Evolutionary conservation across 2,797 vertebrate genomes (phyloP).

Genomic region (Xerus rutilus): DNA sequence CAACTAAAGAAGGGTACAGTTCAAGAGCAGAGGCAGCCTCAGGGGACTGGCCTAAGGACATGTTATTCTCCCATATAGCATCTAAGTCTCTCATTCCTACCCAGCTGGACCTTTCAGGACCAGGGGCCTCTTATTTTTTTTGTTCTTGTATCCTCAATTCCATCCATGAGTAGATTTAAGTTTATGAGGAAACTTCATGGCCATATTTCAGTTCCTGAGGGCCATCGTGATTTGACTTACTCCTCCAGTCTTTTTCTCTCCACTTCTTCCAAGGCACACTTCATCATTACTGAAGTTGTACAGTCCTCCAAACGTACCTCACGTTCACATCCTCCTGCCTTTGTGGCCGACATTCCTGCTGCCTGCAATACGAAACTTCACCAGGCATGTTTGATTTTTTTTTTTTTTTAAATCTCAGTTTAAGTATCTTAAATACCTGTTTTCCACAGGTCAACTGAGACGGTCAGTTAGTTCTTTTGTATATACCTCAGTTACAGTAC

Average conservation of each 20-base stretch:
- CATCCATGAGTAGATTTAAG: background rate
- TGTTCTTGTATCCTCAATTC: background rate
- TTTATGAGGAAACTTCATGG: too few relatives aligned
- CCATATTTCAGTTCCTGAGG: background rate
- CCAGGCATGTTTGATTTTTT: background rate
- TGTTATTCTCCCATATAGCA: background rate
- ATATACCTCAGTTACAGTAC: background rate
- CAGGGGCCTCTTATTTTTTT: background rate
- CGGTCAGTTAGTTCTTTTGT: background rate
- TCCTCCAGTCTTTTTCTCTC: background rate
- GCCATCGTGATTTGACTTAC: background rate
- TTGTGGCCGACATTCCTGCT: too few relatives aligned
- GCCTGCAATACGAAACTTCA: background rate
- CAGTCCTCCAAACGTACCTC: background rate
- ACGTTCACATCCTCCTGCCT: background rate
- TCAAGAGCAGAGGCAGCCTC: background rate
- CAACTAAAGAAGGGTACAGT: background rate
- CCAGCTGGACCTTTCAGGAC: background rate
- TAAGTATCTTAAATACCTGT: background rate
- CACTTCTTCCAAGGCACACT: background rate
- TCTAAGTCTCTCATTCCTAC: background rate
- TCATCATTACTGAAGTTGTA: background rate
- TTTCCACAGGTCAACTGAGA: background rate
- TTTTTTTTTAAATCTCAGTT: slow-evolving; percentile 6
- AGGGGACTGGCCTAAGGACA: background rate